Evolutionary conservation across 2,888 invertebrate genomes (phyloP), one percentile per base, ranked within the genome.

Genomic region (Apantesis nais): DNA sequence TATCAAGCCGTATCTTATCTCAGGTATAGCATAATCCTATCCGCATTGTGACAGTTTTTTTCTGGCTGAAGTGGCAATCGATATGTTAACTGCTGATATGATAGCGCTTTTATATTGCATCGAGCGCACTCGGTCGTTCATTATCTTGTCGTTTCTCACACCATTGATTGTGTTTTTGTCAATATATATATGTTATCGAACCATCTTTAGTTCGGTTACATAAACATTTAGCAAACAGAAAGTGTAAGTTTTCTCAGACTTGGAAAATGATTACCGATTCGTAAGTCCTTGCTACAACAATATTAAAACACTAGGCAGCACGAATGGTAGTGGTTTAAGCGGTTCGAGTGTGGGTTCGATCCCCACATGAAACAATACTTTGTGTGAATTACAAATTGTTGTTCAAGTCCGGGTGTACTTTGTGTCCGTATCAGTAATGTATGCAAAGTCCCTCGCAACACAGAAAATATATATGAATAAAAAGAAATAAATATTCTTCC

Each of bases 1-100:
- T 29, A 63, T 63, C 29, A 41, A 7, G 19, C 31, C 41, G 16
- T 58, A 62, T 67, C 62, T 62, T 44, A 68, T 68, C 67, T 9
- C 5, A 19, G 31, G 31, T 64, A 29, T 8, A 29, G n/a, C 25
- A 58, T 67, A 61, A 67, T 44, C 29, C 60, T 2, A 39, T 19
- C 58, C 16, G 37, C 41, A 66, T 70, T 66, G 52, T 70, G 55
- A 31, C n/a, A 31, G n/a, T n/a, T 39, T 62, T 70, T 70, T 70
- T 55, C 62, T 37, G 61, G n/a, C 52, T 55, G 39, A 61, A 61
- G 65, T 65, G 60, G 65, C 58, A 62, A 62, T 66, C 52, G 48
- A 65, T 48, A 61, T 63, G 55, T 55, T 52, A 55, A 68, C 55
- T 22, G 29, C 1, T 62, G 68, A 62, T 55, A 68, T 68, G 68